Conservation (phyloP, 1,140 invertebrate genomes). For the Nephotettix cincticeps region DNA sequence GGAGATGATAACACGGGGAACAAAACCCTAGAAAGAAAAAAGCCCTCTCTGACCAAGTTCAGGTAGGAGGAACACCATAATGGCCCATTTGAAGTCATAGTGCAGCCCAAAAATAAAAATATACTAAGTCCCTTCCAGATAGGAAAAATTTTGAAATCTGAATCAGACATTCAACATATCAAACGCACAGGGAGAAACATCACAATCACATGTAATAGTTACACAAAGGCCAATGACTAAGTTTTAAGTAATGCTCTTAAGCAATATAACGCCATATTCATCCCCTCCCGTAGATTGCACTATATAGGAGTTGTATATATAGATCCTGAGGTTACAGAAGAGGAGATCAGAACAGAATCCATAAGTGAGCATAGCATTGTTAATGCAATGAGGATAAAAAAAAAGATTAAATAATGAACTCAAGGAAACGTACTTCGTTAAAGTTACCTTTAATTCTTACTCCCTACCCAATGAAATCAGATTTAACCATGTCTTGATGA, state of each 20-base stretch:
- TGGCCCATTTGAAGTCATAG: not conserved
- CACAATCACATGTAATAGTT: not conserved
- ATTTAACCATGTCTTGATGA: not conserved
- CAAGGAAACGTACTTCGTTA: too few species aligned
- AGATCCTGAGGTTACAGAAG: not conserved
- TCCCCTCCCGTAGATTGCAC: not conserved
- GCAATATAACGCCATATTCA: not conserved
- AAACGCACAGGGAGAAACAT: not conserved
- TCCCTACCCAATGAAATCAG: not conserved
- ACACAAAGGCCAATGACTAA: too few species aligned
- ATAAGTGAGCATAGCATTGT: not conserved
- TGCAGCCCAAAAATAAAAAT: not conserved
- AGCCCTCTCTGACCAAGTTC: not conserved
- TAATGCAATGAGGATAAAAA: too few species aligned
- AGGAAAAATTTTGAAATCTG: not conserved
- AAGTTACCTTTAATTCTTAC: too few species aligned
- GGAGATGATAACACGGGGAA: not conserved
- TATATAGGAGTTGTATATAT: not conserved
- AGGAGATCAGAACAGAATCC: not conserved
- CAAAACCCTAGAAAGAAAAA: not conserved
- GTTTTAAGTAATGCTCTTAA: too few species aligned
- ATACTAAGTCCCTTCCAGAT: not conserved
- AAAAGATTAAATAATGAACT: too few species aligned
- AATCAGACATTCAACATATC: conserved; percentile 1
- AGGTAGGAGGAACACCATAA: not conserved